These are phyloP conservation scores for Phaenicophaeus curvirostris DNA, from an alignment of 2,797 vertebrate species.

Conservation along the genomic window DNA sequence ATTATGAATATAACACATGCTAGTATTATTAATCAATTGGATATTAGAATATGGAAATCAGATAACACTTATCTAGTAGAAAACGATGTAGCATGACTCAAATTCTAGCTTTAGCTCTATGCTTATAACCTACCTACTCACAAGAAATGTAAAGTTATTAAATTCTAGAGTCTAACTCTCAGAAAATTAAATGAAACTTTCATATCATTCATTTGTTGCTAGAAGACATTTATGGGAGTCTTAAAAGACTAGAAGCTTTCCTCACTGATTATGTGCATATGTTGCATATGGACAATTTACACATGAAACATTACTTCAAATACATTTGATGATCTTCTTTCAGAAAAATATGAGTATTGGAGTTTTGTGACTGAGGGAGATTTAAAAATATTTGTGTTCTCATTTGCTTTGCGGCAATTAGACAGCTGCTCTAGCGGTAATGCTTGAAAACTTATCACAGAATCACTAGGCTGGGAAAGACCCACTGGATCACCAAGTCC, in stretches of 20 bases:
- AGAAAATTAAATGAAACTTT: conserved; percentile 52
- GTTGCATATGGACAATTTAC: conserved; percentile 4
- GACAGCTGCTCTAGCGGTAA: conserved; percentile 17
- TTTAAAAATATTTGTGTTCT: conserved; percentile 57
- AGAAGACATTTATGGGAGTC: neutral
- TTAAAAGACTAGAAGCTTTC: conserved; percentile 36
- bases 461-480: too few species aligned
- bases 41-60: conserved; percentile 35
- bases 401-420: conserved; percentile 34
- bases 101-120: conserved; percentile 5
- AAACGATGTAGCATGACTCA: neutral
- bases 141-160: conserved; percentile 36
- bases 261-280: neutral
- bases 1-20: neutral
- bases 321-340: neutral
- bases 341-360: conserved; percentile 17
- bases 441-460: conserved; percentile 63
- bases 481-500: too few species aligned
- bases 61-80: neutral
- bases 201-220: neutral
- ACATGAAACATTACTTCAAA: neutral
- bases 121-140: neutral
- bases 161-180: neutral
- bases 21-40: conserved; percentile 35
- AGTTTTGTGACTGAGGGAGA: neutral